Evolutionary conservation across 2,797 vertebrate species (phyloP).

Genomic region (Siniperca scherzeri): DNA sequence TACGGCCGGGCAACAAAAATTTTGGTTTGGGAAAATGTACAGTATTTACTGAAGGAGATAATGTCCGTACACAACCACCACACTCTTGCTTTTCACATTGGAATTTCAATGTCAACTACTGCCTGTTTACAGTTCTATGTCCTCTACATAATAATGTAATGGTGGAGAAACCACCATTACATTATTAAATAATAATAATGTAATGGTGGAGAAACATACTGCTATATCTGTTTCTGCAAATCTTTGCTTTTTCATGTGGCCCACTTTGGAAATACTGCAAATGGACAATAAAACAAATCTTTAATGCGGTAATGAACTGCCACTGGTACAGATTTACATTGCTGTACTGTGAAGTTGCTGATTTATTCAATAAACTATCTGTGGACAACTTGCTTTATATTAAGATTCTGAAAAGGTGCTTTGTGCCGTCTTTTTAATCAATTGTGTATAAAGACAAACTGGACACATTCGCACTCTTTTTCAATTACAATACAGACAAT

Average conservation of each 20-base stretch:
- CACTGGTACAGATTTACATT: neutral
- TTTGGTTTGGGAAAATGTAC: neutral
- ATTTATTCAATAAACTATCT: neutral
- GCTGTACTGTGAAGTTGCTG: neutral
- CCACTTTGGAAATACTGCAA: neutral
- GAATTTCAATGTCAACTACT: neutral
- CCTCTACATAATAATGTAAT: neutral
- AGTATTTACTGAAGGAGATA: neutral
- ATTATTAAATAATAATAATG: no score
- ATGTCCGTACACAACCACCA: neutral
- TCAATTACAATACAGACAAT: neutral
- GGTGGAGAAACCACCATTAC: neutral
- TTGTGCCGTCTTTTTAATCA: neutral
- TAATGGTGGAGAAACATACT: neutral
- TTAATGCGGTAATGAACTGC: neutral
- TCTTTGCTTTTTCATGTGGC: neutral
- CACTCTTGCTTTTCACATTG: neutral
- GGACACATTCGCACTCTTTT: neutral
- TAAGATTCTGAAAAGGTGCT: neutral
- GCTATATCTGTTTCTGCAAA: neutral
- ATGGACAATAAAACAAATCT: neutral
- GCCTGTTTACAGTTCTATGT: neutral
- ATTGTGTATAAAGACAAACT: neutral
- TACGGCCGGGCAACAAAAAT: neutral
- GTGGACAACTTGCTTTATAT: no score